Base-by-base conservation (phyloP, 1,140 invertebrate genomes). In the Platyscapa corneri region DNA sequence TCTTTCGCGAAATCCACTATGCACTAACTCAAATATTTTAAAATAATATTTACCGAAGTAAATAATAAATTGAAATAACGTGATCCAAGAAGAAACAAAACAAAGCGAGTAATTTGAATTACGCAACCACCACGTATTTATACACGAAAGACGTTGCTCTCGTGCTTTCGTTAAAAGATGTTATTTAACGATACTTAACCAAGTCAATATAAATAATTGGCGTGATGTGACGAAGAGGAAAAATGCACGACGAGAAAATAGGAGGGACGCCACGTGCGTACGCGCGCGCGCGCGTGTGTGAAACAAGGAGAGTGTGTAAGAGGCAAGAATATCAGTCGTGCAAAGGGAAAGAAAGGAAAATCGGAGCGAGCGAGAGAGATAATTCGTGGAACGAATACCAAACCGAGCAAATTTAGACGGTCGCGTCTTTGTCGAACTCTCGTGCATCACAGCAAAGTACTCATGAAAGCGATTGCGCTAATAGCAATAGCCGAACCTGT, bases 321-420 rank as follows among this genome's bases (percentile, higher is more conserved):
- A 23, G 16, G 39, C 39, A n/a, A 77, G 30, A 56, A n/a, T 56
- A 46, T 49, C 34, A 34, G 34, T n/a, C 49, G n/a, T 20, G 23
- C 64, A 60, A 74, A 79, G 34, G 65, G 65, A 79, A 78, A 37
- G 46, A 84, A 80, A 74, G 77, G 83, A 79, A 76, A 75, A 42
- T 42, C 18, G n/a, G 56, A 85, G 65, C 34, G 37, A 37, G 34
- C 39, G 79, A 3, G 46, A 8, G 67, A 49, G 34, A 34, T 42
- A 6, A 37, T 89, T 89, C 88, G 84, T 80, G 56, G 87, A 88
- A 87, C 86, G 86, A 88, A 89, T 89, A 80, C 87, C 88, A 85
- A 88, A 86, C 83, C 76, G 86, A 89, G 86, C 88, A 89, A 89
- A 89, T 89, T 87, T 89, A 89, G 88, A 86, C 74, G 76, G 72